A percentile compares a stretch with the other conserved stretches of the same genome.
phyloP scores from a whole-genome alignment of 2,113 vertebrate species.

The Cyprinodon brontotheroides region DNA sequence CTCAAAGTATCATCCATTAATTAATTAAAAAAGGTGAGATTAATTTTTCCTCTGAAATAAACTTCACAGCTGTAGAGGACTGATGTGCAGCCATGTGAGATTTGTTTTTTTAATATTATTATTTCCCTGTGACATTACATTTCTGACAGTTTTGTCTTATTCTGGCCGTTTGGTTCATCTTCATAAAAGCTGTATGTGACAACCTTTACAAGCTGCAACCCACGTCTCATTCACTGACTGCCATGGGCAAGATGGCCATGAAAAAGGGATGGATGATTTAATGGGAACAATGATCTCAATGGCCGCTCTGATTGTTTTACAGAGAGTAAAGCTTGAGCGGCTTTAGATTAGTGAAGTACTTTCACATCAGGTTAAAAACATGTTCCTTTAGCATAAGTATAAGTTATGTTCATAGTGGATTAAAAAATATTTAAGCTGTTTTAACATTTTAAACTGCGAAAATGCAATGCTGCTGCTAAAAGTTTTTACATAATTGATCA shows the following conservation, averaged over 20 bases:
- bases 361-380: too few relatives aligned
- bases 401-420: too few relatives aligned
- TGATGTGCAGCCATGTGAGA: not conserved
- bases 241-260: not conserved
- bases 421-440: too few relatives aligned
- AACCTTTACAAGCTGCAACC: not conserved
- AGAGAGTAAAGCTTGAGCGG: too few relatives aligned
- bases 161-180: not conserved
- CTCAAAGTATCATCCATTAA: slow-evolving; percentile 46
- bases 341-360: too few relatives aligned
- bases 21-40: slow-evolving; percentile 71
- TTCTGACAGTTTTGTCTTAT: not conserved
- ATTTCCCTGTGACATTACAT: too few relatives aligned
- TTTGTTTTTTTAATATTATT: not conserved
- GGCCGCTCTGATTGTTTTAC: too few relatives aligned
- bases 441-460: too few relatives aligned
- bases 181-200: not conserved
- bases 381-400: too few relatives aligned
- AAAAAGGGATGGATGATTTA: not conserved
- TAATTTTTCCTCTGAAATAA: slow-evolving; percentile 59
- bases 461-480: too few relatives aligned
- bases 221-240: not conserved
- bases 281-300: not conserved
- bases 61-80: slow-evolving; percentile 52
- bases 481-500: too few relatives aligned